Base-by-base conservation (phyloP, 2,797 vertebrate species). In the Sebastes iracundus region DNA sequence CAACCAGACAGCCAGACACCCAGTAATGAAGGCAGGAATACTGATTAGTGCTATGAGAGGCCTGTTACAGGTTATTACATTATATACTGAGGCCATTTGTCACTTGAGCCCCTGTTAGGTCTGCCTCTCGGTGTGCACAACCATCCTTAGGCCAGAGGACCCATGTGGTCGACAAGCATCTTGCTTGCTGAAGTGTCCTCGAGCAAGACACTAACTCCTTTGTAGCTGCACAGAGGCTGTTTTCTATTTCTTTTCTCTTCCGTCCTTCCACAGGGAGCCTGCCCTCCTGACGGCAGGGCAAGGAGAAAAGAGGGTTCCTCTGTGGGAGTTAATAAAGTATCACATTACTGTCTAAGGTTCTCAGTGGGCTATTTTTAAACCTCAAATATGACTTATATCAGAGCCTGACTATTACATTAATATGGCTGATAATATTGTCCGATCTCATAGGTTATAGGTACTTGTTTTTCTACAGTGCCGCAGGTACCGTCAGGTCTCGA, bases 311-410 rank as follows among this genome's bases (percentile, higher is more conserved):
- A 73, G 72, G 38, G 69, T 81, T 75, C 22, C 66, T 80, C 75
- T 61, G 58, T 33, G 62, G 65, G 80, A 81, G 73, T 83, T 68
- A 76, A 89, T 77, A 75, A 79, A 63, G 61, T 23, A 53, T 82
- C 68, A 76, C 63, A n/a, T 67, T 72, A 58, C 46, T 77, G 63
- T 71, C 55, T 72, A 46, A 77, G 53, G 52, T 63, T 60, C 64
- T 69, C 53, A 62, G 22, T 46, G 13, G 38, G 38, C 32, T 78
- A 68, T 83, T 78, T 85, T 76, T 58, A 66, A 55, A 25, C 22
- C 38, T 72, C 55, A 76, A 38, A 69, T 46, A 58, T 66, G 32
- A 59, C 63, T 63, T 13, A 52, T 72, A 42, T 33, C 61, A n/a
- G 4, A 72, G 58, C 18, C 46, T 4, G 58, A 67, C 8, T 61